Evolutionary conservation across 2,797 vertebrate species (phyloP), one percentile per base, ranked within the genome.

Genomic region (Acanthis flammea): DNA sequence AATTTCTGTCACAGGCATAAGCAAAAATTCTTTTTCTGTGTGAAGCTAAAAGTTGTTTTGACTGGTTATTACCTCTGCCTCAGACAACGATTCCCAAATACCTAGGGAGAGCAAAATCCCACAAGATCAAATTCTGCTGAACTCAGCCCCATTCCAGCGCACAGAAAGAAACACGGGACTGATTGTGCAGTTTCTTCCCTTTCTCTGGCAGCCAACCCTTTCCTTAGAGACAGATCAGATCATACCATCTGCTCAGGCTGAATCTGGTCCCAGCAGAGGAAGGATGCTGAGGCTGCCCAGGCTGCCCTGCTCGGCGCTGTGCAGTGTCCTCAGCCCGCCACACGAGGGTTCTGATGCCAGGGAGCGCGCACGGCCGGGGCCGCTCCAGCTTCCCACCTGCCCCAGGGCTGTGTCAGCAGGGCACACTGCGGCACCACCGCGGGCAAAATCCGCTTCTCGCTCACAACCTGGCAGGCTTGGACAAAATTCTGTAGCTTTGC

Each of bases 311-410:
- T 4, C 50, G 5, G 9, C 5, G n/a, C 17, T 14, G 21, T 94
- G 96, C 78, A 94, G 31, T 95, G 74, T 50, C 41, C 12, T 22
- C 8, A 37, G 61, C 17, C n/a, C 19, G 79, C 96, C 97, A 88
- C 94, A 80, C 3, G 89, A 95, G 95, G 95, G 95, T 35, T 41
- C 3, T 39, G 85, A 44, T 48, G 24, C 19, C 48, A 3, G 62
- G 21, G 37, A 83, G 55, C 24, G 71, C 63, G 0, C 27, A 9
- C 3, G 9, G 22, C 6, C 1, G 42, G 41, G 33, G 45, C 22
- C 22, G 47, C 23, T 17, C 35, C n/a, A 9, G 33, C 44, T 2
- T 4, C 18, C 3, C 42, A 25, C 37, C 25, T 55, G 30, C 79
- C 15, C 25, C 47, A 6, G 47, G 47, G 25, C 60, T 60, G 47